A percentile compares a stretch with the other conserved stretches of the same genome.
Evolutionary conservation across 30 jellyfish, hydroid and myxozoan genomes (phyloP).

Genomic region (Cassiopea xamachana): DNA sequence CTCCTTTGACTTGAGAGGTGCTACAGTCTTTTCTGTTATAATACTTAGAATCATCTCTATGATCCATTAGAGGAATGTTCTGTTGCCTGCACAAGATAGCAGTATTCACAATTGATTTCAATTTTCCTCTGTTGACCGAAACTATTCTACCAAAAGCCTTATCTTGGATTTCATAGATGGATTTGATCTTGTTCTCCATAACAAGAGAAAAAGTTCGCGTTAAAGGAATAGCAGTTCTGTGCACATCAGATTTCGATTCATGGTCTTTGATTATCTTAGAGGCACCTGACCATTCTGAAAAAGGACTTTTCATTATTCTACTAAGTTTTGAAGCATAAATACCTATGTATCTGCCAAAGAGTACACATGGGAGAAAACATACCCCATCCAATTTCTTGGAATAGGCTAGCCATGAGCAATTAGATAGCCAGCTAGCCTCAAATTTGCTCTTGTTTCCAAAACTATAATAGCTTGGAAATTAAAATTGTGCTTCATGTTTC

Average conservation of each 20-base stretch:
- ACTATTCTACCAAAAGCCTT: not conserved
- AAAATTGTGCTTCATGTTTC: not conserved
- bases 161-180: not conserved
- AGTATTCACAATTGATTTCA: not conserved
- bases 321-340: not conserved
- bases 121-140: not conserved
- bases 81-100: constrained; percentile 1
- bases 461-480: not conserved
- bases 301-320: not conserved
- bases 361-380: not conserved
- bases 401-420: not conserved
- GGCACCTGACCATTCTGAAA: not conserved
- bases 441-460: not conserved
- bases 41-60: constrained; percentile 36
- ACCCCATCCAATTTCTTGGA: not conserved
- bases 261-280: not conserved
- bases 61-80: constrained; percentile 58
- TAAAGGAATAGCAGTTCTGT: not conserved
- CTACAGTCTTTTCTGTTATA: constrained; percentile 13
- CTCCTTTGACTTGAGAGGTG: constrained; percentile 3
- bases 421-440: not conserved
- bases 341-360: not conserved
- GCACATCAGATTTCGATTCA: not conserved
- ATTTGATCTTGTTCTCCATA: not conserved
- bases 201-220: not conserved